A percentile compares a stretch with the other conserved stretches of the same genome.
These are phyloP conservation scores for Tyrannus savana DNA, from an alignment of 2,113 vertebrate genomes.

Conservation along the genomic window DNA sequence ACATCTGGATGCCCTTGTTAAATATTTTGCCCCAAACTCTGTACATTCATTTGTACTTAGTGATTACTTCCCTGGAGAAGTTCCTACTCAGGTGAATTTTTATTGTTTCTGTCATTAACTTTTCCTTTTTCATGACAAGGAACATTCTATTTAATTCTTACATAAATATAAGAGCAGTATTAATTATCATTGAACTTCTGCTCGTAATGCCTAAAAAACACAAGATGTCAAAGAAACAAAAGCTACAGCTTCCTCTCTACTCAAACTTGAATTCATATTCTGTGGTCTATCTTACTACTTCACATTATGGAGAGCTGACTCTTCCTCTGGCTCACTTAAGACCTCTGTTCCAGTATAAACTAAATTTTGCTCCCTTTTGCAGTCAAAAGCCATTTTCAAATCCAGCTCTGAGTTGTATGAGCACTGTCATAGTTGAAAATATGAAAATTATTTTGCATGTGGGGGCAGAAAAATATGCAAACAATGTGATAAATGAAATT, in stretches of 20 bases:
- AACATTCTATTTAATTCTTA: neutral
- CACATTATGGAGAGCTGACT: neutral
- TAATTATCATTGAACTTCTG: neutral
- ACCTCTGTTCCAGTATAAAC: neutral
- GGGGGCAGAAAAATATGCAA: neutral
- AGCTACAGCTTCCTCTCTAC: neutral
- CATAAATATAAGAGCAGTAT: neutral
- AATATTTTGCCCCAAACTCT: neutral
- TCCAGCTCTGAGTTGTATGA: neutral
- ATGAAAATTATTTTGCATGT: neutral
- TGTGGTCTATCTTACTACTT: neutral
- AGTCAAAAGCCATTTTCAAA: neutral
- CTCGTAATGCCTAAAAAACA: neutral
- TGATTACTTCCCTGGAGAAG: neutral
- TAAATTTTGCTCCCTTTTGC: neutral
- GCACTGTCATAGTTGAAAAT: neutral
- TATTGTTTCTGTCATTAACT: neutral
- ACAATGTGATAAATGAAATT: neutral
- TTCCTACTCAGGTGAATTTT: neutral
- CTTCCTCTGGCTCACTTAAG: neutral
- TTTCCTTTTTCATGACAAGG: neutral
- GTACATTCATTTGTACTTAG: neutral
- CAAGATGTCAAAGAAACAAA: neutral
- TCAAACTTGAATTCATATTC: neutral
- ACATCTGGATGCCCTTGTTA: constrained; percentile 28